phyloP scores from a whole-genome alignment of 1,140 invertebrate genomes.

The Babylonia areolata region DNA sequence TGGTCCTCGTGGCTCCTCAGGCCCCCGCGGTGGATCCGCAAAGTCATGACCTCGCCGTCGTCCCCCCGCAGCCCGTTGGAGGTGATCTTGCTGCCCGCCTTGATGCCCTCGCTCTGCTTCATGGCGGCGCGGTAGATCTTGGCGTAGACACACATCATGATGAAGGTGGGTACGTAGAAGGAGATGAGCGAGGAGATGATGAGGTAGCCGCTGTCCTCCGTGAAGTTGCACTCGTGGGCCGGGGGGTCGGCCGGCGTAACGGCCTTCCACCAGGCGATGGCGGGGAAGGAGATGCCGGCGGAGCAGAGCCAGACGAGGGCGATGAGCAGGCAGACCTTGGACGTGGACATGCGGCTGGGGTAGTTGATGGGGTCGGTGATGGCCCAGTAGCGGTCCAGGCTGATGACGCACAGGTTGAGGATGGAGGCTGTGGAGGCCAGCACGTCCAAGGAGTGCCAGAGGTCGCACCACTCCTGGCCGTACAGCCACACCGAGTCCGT shows the following conservation, averaged over 20 bases:
- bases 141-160: slow-evolving; percentile 77
- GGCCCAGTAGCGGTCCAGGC: slow-evolving; percentile 84
- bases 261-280: slow-evolving; percentile 90
- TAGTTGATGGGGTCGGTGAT: slow-evolving; percentile 99
- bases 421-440: slow-evolving; percentile 98
- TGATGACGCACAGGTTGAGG: slow-evolving; percentile 96
- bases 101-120: slow-evolving; percentile 67
- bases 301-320: slow-evolving; percentile 96
- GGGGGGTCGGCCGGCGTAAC: slow-evolving; percentile 59
- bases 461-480: slow-evolving; percentile 92
- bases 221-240: slow-evolving; percentile 72
- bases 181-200: slow-evolving; percentile 77
- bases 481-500: slow-evolving; percentile 88
- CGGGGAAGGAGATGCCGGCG: slow-evolving; percentile 94
- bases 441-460: slow-evolving; percentile 98
- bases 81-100: slow-evolving; percentile 63
- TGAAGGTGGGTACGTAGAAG: slow-evolving; percentile 77
- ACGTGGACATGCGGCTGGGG: slow-evolving; percentile 90
- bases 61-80: slow-evolving; percentile 59
- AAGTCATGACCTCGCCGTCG: slow-evolving; percentile 69
- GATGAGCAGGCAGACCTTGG: slow-evolving; percentile 92
- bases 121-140: slow-evolving; percentile 71
- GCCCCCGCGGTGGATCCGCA: slow-evolving; percentile 71
- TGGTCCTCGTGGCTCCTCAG: slow-evolving; percentile 44
- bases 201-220: slow-evolving; percentile 76